Conservation (phyloP, 2,113 vertebrate species). For the Cynopterus brachyotis region DNA sequence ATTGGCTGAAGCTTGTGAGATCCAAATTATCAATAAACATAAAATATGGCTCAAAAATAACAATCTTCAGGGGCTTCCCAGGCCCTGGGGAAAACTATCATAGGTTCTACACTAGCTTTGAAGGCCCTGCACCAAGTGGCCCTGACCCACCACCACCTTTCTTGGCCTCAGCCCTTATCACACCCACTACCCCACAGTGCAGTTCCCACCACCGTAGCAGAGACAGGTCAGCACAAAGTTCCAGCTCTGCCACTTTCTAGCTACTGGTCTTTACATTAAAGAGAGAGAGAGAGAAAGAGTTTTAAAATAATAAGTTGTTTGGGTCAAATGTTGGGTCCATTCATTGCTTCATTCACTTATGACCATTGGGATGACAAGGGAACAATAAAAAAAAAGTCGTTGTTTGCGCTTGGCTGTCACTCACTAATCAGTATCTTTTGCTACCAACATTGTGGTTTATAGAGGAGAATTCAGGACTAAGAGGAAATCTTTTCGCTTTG, state of each 20-base stretch:
- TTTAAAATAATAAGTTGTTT: background rate
- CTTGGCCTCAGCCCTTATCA: background rate
- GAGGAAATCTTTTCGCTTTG: background rate
- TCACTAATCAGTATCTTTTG: background rate
- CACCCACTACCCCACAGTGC: background rate
- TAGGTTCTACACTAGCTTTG: background rate
- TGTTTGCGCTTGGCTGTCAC: background rate
- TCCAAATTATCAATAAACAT: background rate
- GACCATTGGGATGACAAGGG: background rate
- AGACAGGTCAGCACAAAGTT: background rate
- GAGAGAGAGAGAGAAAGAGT: background rate
- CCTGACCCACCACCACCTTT: background rate
- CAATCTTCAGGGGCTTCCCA: background rate
- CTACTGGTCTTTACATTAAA: background rate
- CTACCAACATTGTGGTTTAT: background rate
- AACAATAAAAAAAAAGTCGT: conserved; percentile 1
- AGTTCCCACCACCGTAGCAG: background rate
- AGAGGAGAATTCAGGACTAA: background rate
- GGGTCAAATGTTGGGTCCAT: background rate
- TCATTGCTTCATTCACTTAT: background rate
- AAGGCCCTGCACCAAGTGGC: background rate
- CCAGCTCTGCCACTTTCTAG: background rate
- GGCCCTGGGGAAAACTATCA: background rate
- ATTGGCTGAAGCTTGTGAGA: background rate
- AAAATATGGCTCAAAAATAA: background rate